Conservation (phyloP, 2,797 vertebrate species). For the Alosa sapidissima region DNA sequence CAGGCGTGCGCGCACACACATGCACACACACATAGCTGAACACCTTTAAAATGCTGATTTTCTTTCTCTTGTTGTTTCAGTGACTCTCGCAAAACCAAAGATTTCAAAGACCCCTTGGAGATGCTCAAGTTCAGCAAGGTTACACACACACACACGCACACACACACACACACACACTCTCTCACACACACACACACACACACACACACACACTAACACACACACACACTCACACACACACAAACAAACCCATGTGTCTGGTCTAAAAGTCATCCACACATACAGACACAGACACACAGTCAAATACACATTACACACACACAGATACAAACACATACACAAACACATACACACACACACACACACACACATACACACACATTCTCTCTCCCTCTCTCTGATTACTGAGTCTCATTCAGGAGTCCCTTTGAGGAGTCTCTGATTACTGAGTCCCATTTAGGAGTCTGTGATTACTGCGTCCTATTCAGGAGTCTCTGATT, state of each 20-base stretch:
- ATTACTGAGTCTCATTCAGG: too few relatives aligned
- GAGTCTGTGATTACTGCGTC: too few relatives aligned
- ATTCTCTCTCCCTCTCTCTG: too few relatives aligned
- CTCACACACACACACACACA: background rate
- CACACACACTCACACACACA: conserved; percentile 11
- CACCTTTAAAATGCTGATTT: too few relatives aligned
- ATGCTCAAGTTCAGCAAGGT: conserved; percentile 90
- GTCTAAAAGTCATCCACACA: background rate
- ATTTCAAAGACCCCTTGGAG: conserved; percentile 69
- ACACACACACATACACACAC: background rate
- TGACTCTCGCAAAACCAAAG: conserved; percentile 29
- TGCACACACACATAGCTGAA: background rate
- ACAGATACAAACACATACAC: background rate
- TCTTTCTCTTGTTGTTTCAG: background rate
- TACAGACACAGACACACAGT: background rate
- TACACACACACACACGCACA: too few relatives aligned
- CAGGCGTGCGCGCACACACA: background rate
- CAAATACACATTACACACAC: too few relatives aligned
- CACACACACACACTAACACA: background rate
- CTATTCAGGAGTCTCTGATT: too few relatives aligned
- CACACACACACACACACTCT: background rate
- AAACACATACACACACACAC: conserved; percentile 4
- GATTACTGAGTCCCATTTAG: too few relatives aligned
- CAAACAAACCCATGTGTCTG: background rate
- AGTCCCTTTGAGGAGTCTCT: too few relatives aligned